Conservation (phyloP, 2,888 invertebrate genomes). For the Metellina segmentata region DNA sequence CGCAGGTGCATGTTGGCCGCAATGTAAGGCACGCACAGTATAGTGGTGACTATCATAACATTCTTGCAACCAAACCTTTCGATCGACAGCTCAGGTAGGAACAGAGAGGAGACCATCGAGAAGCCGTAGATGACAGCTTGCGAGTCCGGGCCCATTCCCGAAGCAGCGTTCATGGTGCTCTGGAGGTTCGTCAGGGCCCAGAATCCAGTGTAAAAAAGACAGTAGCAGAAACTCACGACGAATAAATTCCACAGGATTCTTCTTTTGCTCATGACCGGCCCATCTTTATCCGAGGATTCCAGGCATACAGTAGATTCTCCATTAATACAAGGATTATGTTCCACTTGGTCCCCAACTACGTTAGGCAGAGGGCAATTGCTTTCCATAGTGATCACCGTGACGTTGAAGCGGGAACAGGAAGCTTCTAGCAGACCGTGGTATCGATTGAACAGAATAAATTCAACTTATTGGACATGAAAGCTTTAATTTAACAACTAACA, state of each 20-base stretch:
- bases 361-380: neutral
- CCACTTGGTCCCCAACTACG: neutral
- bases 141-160: constrained; percentile 94
- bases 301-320: too few relatives aligned
- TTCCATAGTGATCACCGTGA: neutral
- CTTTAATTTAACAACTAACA: too few relatives aligned
- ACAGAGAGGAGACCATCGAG: constrained; percentile 93
- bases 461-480: too few relatives aligned
- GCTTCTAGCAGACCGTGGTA: too few relatives aligned
- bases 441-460: too few relatives aligned
- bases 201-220: neutral
- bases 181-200: constrained; percentile 53
- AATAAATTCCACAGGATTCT: neutral
- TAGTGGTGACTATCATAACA: constrained; percentile 54
- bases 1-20: constrained; percentile 66
- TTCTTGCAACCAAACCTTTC: constrained; percentile 66
- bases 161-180: constrained; percentile 80
- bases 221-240: neutral
- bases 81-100: constrained; percentile 86
- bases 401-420: too few relatives aligned
- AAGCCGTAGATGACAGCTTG: constrained; percentile 93
- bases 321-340: neutral
- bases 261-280: neutral
- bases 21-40: constrained; percentile 56
- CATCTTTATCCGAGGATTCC: neutral